Percentiles rank a stretch among this genome's conserved stretches.
phyloP scores from a whole-genome alignment of 1,140 invertebrate species.

The Nixonia krombeini region DNA sequence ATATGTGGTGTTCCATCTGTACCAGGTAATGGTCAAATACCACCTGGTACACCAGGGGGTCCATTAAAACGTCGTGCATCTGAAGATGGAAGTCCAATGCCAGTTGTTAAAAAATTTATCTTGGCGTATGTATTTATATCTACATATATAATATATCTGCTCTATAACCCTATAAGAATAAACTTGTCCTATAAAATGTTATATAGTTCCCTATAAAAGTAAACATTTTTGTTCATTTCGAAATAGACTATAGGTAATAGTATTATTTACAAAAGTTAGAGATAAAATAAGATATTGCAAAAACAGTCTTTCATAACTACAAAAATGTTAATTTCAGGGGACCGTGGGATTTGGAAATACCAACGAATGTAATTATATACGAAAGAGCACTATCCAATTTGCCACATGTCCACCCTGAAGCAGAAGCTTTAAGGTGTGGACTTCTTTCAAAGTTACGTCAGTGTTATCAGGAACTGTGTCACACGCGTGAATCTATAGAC shows the following conservation, averaged over 20 bases:
- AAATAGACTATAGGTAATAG: too few species aligned
- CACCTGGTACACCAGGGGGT: constrained; percentile 63
- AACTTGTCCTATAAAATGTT: too few species aligned
- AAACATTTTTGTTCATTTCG: too few species aligned
- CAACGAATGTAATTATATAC: constrained; percentile 94
- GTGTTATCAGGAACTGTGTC: constrained; percentile 95
- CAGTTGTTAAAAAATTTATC: constrained; percentile 86
- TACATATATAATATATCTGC: constrained; percentile 10
- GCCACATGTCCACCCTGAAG: constrained; percentile 94
- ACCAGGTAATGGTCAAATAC: constrained; percentile 71
- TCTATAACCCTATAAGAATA: too few species aligned
- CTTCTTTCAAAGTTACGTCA: constrained; percentile 87
- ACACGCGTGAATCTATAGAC: constrained; percentile 94
- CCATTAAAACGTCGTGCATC: constrained; percentile 83
- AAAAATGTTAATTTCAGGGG: constrained; percentile 74
- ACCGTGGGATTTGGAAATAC: constrained; percentile 95
- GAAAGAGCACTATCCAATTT: constrained; percentile 86
- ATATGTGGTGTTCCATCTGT: constrained; percentile 77
- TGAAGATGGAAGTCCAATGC: constrained; percentile 78
- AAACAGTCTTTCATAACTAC: too few species aligned
- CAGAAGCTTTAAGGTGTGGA: constrained; percentile 86
- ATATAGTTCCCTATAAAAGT: too few species aligned
- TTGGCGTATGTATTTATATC: constrained; percentile 78
- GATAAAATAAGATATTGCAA: too few species aligned
- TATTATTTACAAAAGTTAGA: too few species aligned